Evolutionary conservation across 2,113 vertebrate genomes (phyloP).

Genomic region (Scopus umbretta): DNA sequence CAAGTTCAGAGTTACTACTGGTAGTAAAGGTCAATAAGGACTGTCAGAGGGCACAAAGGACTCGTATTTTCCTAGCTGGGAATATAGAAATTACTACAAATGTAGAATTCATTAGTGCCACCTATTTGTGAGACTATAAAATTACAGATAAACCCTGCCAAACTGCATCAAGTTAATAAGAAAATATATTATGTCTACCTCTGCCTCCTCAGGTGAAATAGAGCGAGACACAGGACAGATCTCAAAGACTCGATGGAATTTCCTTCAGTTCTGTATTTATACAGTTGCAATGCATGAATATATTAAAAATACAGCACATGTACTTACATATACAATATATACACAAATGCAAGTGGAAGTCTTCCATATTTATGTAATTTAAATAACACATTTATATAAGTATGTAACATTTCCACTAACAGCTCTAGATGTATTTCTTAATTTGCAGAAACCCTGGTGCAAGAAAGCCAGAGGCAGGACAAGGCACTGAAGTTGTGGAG

Average conservation of each 20-base stretch:
- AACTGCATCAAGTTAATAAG: background rate
- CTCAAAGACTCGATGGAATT: background rate
- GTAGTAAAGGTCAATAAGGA: background rate
- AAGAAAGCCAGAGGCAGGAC: background rate
- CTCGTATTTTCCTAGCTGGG: background rate
- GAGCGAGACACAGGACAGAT: background rate
- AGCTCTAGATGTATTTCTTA: background rate
- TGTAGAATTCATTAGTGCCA: constrained; percentile 13
- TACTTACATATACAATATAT: background rate
- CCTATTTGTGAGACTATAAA: constrained; percentile 3
- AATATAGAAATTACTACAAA: background rate
- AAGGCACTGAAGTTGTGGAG: background rate
- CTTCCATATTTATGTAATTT: background rate
- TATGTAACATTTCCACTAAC: background rate
- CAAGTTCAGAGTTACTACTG: background rate
- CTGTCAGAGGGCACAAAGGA: background rate
- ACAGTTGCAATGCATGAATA: background rate
- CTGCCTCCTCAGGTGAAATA: background rate
- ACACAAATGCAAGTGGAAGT: background rate
- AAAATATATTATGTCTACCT: background rate
- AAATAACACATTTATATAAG: background rate
- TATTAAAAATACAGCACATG: background rate
- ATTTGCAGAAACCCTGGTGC: background rate
- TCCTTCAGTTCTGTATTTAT: background rate
- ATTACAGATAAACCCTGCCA: background rate